Evolutionary conservation across 2,113 vertebrate genomes (phyloP).

Genomic region (Galemys pyrenaicus): DNA sequence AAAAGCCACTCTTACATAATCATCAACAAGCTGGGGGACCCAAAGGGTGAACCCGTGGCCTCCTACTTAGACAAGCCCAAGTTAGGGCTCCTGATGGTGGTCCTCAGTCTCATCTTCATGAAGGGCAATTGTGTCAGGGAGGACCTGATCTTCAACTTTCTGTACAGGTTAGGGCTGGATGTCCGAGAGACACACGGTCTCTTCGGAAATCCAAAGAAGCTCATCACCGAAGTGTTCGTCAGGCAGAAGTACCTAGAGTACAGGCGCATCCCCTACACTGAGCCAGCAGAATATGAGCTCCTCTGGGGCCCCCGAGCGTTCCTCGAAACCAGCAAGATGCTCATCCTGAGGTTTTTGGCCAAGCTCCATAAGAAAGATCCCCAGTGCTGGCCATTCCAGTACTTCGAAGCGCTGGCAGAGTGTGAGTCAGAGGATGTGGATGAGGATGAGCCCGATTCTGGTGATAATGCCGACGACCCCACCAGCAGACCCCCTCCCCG

Average conservation of each 20-base stretch:
- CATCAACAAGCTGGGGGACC: conserved; percentile 82
- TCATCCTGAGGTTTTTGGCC: conserved; percentile 87
- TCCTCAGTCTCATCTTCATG: conserved; percentile 94
- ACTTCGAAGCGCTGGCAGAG: conserved; percentile 60
- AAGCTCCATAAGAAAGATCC: conserved; percentile 79
- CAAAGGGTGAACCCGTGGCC: not conserved
- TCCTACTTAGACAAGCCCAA: conserved; percentile 84
- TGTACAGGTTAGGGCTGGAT: conserved; percentile 80
- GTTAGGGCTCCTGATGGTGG: conserved; percentile 89
- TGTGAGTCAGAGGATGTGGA: conserved; percentile 52
- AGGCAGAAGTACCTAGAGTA: conserved; percentile 90
- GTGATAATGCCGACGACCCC: not conserved
- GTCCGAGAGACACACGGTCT: conserved; percentile 84
- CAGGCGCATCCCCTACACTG: conserved; percentile 83
- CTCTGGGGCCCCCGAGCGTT: conserved; percentile 89
- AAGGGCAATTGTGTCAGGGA: conserved; percentile 89
- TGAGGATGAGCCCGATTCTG: not conserved
- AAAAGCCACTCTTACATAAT: conserved; percentile 90
- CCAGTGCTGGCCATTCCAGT: conserved; percentile 59
- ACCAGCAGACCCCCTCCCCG: conserved; percentile 35
- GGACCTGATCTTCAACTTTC: conserved; percentile 76
- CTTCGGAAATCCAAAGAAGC: conserved; percentile 90
- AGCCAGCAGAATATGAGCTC: conserved; percentile 86
- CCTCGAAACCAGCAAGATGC: conserved; percentile 87
- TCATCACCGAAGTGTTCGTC: conserved; percentile 92